These are phyloP conservation scores for Harpagoxenus sublaevis DNA, from an alignment of 2,888 invertebrate genomes.

Conservation along the genomic window DNA sequence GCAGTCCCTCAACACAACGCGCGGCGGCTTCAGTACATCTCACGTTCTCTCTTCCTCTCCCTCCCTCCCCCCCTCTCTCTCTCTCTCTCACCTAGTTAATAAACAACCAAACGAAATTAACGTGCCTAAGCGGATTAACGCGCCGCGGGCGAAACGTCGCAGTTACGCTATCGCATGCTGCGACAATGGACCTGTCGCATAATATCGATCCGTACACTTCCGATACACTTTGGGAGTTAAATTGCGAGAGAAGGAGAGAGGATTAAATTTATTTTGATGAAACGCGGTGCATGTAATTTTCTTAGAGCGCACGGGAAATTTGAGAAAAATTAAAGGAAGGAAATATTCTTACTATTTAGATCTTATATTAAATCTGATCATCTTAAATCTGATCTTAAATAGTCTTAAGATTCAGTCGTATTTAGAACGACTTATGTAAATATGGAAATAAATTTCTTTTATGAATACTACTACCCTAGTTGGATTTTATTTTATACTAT, in stretches of 20 bases:
- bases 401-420: neutral
- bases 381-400: neutral
- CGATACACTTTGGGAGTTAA: conserved; percentile 3
- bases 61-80: neutral
- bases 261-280: neutral
- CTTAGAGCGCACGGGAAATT: neutral
- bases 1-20: conserved; percentile 1
- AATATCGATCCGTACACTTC: conserved; percentile 54
- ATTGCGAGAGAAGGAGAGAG: neutral
- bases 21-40: conserved; percentile 6
- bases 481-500: neutral
- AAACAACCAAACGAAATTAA: conserved; percentile 68
- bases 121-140: conserved; percentile 58
- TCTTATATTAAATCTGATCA: neutral
- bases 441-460: neutral
- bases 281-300: neutral
- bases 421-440: neutral
- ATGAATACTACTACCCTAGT: neutral
- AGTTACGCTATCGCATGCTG: conserved; percentile 14
- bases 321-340: neutral
- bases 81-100: conserved; percentile 15
- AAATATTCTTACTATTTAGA: neutral
- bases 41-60: neutral
- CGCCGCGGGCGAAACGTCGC: conserved; percentile 34
- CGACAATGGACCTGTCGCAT: conserved; percentile 61